phyloP scores from a whole-genome alignment of 2,797 vertebrate genomes.

The Tadarida brasiliensis region DNA sequence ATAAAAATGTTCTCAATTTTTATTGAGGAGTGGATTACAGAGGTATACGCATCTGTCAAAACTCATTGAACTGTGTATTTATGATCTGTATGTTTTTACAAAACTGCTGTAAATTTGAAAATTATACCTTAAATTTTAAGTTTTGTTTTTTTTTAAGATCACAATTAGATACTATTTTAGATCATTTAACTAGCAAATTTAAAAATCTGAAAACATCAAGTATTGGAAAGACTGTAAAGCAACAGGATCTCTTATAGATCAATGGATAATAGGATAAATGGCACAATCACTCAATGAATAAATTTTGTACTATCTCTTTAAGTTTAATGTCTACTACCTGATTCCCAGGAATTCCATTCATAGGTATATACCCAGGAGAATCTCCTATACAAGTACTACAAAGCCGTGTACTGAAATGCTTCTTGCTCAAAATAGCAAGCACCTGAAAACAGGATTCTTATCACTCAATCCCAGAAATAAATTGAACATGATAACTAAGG shows the following conservation, averaged over 20 bases:
- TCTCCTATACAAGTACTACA: background rate
- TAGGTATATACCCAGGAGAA: background rate
- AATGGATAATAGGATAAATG: background rate
- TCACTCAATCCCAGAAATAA: too few species aligned
- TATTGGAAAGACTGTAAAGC: background rate
- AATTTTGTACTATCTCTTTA: background rate
- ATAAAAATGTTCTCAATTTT: constrained; percentile 38
- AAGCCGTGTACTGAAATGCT: background rate
- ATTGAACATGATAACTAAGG: too few species aligned
- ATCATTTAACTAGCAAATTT: constrained; percentile 2
- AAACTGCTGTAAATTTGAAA: background rate
- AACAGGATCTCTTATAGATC: background rate
- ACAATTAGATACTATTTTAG: background rate
- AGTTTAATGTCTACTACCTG: background rate
- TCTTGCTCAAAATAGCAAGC: background rate
- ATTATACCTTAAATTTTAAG: background rate
- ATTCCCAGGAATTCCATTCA: background rate
- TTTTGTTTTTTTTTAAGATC: background rate
- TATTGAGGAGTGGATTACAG: background rate
- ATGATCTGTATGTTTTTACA: background rate
- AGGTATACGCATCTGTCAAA: background rate
- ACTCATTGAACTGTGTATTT: background rate
- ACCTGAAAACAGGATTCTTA: too few species aligned
- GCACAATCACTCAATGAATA: constrained; percentile 2
- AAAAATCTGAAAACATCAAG: constrained; percentile 16